Evolutionary conservation across 2,797 vertebrate species (phyloP), one percentile per base, ranked within the genome.

Genomic region (Danio aesculapii): DNA sequence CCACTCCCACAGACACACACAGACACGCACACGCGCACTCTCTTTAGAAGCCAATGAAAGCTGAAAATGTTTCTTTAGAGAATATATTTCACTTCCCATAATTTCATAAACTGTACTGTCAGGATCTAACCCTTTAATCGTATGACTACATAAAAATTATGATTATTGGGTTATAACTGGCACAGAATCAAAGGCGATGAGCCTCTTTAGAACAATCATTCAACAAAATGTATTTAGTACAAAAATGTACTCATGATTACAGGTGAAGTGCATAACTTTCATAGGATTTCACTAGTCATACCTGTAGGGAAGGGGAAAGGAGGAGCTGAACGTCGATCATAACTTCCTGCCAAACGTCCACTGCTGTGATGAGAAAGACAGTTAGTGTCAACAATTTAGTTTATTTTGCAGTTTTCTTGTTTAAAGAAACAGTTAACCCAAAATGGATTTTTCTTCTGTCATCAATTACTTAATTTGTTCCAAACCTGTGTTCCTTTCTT

Each of bases 291-390:
- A 55, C 46, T 55, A 62, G 1, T 49, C 76, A 63, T 90, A 93
- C 92, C 90, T 88, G 87, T 61, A n/a, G 86, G 44, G 75, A 59
- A 82, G 16, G 81, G 82, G 16, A 61, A 80, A 3, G 14, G 46
- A 55, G 88, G 85, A 21, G 85, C 57, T 17, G 85, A 85, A 0
- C 63, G 68, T 13, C 67, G 76, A 44, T 86, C 85, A 11, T 57
- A 85, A 49, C 77, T 72, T 81, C 81, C 83, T 68, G 80, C 49
- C 16, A 77, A 46, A 2, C 47, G 77, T 44, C 68, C 64, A 13
- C 89, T 93, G 86, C 72, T 87, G 87, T 0, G 13, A 73, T 68
- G 72, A 50, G 14, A 66, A n/a, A 85, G 12, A 71, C 0, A 75
- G 30, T 47, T 52, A 53, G 19, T n/a, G 8, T 43, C 5, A n/a